phyloP scores from a whole-genome alignment of 2,888 invertebrate species.

The Zygogramma bicolorata region DNA sequence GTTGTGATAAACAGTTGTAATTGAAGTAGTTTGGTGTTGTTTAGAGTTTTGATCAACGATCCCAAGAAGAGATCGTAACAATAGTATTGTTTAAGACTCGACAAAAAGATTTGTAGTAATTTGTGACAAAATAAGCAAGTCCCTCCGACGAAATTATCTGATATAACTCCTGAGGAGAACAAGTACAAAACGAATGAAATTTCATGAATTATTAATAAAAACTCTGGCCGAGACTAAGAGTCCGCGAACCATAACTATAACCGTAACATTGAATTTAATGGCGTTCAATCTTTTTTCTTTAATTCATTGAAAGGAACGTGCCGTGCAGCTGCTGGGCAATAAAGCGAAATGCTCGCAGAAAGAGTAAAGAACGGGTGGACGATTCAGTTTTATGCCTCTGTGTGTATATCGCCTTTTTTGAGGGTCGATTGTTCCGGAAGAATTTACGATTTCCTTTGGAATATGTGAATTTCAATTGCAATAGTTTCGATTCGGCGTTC shows the following conservation, averaged over 20 bases:
- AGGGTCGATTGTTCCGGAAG: not conserved
- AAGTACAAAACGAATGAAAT: conserved; percentile 20
- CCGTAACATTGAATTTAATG: conserved; percentile 27
- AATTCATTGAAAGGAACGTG: conserved; percentile 18
- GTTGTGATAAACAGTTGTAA: no score
- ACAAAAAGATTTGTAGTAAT: no score
- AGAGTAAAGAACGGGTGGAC: not conserved
- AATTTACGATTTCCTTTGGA: not conserved
- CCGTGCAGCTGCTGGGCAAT: conserved; percentile 18
- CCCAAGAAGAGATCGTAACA: no score
- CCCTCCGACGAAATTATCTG: no score
- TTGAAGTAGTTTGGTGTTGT: no score
- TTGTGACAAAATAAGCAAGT: no score
- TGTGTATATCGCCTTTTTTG: not conserved
- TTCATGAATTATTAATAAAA: conserved; percentile 34
- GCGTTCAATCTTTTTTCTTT: conserved; percentile 25
- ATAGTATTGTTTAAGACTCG: no score
- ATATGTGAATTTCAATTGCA: not conserved
- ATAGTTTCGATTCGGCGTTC: not conserved
- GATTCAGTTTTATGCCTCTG: conserved; percentile 12
- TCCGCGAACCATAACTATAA: conserved; percentile 4
- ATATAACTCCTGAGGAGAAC: no score
- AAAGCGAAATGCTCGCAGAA: no score
- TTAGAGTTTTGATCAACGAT: no score
- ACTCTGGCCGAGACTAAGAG: not conserved